A percentile compares a stretch with the other conserved stretches of the same genome.
Evolutionary conservation across 2,113 vertebrate species (phyloP).

Genomic region (Scopus umbretta): DNA sequence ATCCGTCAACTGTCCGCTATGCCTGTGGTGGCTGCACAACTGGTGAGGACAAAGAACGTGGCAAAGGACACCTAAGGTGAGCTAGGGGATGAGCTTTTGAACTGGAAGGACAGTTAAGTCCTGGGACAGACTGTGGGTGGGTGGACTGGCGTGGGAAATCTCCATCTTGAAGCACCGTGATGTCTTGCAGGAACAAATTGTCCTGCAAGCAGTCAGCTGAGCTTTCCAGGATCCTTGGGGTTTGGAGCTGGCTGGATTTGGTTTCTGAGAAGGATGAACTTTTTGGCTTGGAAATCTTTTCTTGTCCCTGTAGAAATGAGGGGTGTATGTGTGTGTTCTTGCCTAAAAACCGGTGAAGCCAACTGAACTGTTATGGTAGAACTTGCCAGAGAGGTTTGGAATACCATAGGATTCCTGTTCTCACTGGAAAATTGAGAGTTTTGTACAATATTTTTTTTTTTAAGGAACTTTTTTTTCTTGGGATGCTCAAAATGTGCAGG

Average conservation of each 20-base stretch:
- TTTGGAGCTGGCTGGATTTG: neutral
- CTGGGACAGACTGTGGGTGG: neutral
- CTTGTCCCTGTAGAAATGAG: neutral
- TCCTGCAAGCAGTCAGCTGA: neutral
- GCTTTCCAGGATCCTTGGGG: neutral
- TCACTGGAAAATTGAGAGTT: neutral
- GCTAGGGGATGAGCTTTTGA: neutral
- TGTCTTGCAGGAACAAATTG: neutral
- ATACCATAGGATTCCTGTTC: accelerated
- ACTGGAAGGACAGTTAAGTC: neutral
- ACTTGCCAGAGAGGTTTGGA: neutral
- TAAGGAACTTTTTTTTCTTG: neutral
- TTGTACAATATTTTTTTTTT: neutral
- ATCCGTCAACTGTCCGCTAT: accelerated
- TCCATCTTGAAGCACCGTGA: neutral
- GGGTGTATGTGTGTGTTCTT: neutral
- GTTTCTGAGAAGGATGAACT: neutral
- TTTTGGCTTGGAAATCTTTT: neutral
- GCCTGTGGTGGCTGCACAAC: neutral
- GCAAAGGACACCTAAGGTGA: neutral
- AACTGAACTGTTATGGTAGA: neutral
- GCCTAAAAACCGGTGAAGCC: neutral
- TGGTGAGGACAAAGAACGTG: neutral
- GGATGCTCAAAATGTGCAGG: neutral
- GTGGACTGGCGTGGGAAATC: neutral